A percentile compares a stretch with the other conserved stretches of the same genome.
phyloP scores from a whole-genome alignment of 1,140 invertebrate species.

The Battus philenor region DNA sequence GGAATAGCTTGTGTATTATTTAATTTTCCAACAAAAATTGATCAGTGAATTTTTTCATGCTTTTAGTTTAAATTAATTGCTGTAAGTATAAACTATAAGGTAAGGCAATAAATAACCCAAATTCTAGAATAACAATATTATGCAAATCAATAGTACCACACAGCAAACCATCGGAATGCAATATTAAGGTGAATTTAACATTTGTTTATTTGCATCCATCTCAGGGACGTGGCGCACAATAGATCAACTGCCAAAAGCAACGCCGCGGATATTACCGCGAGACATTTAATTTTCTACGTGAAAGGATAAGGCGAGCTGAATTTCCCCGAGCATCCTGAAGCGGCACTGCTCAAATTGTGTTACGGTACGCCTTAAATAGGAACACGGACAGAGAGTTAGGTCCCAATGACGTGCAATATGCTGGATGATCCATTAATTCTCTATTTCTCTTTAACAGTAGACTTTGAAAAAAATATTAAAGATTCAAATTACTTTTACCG shows the following conservation, averaged over 20 bases:
- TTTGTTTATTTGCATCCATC: conserved; percentile 22
- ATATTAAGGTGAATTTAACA: conserved; percentile 19
- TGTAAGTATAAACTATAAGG: too few species aligned
- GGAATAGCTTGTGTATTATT: too few species aligned
- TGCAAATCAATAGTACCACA: too few species aligned
- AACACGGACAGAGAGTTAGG: conserved; percentile 16
- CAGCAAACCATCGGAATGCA: conserved; percentile 3
- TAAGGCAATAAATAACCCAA: too few species aligned
- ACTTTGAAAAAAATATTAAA: too few species aligned
- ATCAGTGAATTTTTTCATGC: too few species aligned
- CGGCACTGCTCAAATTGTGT: conserved; percentile 43
- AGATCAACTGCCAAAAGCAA: conserved; percentile 67
- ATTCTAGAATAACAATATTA: too few species aligned
- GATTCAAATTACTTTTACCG: too few species aligned
- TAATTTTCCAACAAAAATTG: too few species aligned
- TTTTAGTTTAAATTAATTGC: too few species aligned
- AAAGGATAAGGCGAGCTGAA: conserved; percentile 66
- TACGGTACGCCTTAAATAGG: conserved; percentile 36
- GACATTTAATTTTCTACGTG: conserved; percentile 75
- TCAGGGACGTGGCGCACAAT: conserved; percentile 29
- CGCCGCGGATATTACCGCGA: conserved; percentile 59
- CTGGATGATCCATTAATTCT: conserved; percentile 13
- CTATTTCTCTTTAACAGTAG: too few species aligned
- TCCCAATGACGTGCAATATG: conserved; percentile 19
- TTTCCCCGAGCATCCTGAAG: conserved; percentile 46